Evolutionary conservation across 2,113 vertebrate genomes (phyloP).

Genomic region (Scomber colias): DNA sequence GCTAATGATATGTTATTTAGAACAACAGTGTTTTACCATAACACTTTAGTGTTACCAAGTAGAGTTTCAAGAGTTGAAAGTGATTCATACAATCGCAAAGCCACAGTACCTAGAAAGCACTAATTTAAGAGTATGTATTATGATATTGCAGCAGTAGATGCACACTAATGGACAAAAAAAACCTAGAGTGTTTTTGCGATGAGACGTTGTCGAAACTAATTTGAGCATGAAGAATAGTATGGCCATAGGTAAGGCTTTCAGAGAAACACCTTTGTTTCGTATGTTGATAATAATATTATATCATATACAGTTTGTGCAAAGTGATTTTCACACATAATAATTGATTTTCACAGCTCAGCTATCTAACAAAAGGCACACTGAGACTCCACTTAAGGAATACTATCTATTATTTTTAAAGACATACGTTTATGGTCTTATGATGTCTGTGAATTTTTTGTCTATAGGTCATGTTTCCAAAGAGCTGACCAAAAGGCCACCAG

Average conservation of each 20-base stretch:
- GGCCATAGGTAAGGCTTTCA: too few relatives aligned
- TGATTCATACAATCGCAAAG: not conserved
- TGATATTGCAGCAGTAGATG: not conserved
- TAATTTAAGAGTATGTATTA: not conserved
- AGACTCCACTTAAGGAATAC: not conserved
- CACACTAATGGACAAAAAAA: too few relatives aligned
- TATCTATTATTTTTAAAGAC: constrained; percentile 2
- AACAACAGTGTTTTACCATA: not conserved
- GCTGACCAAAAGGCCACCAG: constrained; percentile 10
- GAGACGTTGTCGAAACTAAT: too few relatives aligned
- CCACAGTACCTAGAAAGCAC: not conserved
- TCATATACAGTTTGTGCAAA: constrained; percentile 9
- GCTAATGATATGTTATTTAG: not conserved
- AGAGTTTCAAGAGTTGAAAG: constrained; percentile 11
- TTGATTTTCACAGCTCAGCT: too few relatives aligned
- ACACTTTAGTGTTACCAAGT: not conserved
- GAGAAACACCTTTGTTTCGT: too few relatives aligned
- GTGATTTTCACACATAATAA: not conserved
- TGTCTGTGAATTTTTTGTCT: not conserved
- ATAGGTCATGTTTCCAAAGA: constrained; percentile 9
- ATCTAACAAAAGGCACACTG: not conserved
- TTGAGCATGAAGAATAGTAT: too few relatives aligned
- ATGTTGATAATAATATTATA: not conserved
- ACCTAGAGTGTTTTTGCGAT: too few relatives aligned
- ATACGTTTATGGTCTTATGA: not conserved